Base-by-base conservation (phyloP, 1,140 invertebrate species). In the Apis laboriosa region DNA sequence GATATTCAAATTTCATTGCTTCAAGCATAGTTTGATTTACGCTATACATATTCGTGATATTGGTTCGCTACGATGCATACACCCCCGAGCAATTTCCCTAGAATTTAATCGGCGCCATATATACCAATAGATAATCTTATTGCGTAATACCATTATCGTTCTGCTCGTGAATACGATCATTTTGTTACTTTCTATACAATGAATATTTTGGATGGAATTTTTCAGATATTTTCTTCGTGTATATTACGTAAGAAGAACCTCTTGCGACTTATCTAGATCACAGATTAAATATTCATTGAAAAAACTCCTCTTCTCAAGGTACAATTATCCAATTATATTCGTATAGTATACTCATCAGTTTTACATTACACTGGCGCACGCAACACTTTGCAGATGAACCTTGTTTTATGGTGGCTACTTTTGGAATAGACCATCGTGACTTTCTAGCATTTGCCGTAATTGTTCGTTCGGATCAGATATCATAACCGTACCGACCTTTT, bases 81-180 rank as follows among this genome's bases (percentile, higher is more conserved):
- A 60, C 21, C 77, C 77, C 12, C 24, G 21, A 61, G 82, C 82
- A 70, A 56, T 84, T 84, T 61, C 70, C 1, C 70, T 80, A 64
- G 60, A 84, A 80, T 84, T 84, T 84, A 84, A 84, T 84, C 63
- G 70, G 71, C 21, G 34, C 70, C 49, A 84, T 80, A n/a, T 84
- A 80, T 84, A 70, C 82, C 34, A 61, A 68, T 70, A 80, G 76
- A 80, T 84, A 84, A 84, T 80, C 82, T 74, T 60, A 63, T 80
- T 70, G 55, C 24, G 63, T 53, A 34, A 49, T 64, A 34, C 17
- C 43, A 17, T 43, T 43, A 43, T 15, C 58, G 61, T 74, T 71
- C 8, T 34, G n/a, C 67, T 74, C 63, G 70, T 84, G 74, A 80
- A 73, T 49, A 61, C 68, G n/a, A 43, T 43, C 34, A 43, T 43